phyloP scores from a whole-genome alignment of 2,888 invertebrate species.

The Hartigia nigra region DNA sequence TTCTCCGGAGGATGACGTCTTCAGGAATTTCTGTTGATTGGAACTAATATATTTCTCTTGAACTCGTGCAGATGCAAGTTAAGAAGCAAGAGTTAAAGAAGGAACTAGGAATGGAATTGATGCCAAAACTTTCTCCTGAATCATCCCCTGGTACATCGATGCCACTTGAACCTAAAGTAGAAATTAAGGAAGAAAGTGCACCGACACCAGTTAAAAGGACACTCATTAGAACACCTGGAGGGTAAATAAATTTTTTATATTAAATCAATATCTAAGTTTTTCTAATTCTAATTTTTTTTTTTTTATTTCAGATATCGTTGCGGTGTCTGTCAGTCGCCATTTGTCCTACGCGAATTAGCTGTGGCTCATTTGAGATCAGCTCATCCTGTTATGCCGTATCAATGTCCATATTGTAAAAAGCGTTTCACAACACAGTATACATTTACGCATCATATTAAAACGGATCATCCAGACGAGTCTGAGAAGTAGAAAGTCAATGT shows the following conservation, averaged over 20 bases:
- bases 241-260: slow-evolving; percentile 33
- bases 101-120: slow-evolving; percentile 38
- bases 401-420: slow-evolving; percentile 58
- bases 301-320: slow-evolving; percentile 51
- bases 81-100: slow-evolving; percentile 31
- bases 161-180: slow-evolving; percentile 45
- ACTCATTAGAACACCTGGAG: slow-evolving; percentile 50
- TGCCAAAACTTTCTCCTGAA: slow-evolving; percentile 47
- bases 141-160: slow-evolving; percentile 39
- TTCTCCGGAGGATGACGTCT: background rate
- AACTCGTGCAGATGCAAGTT: slow-evolving; percentile 25
- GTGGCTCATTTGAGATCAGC: slow-evolving; percentile 59
- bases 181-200: slow-evolving; percentile 43
- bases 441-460: slow-evolving; percentile 56
- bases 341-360: slow-evolving; percentile 54
- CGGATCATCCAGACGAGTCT: slow-evolving; percentile 54
- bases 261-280: background rate
- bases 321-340: slow-evolving; percentile 57
- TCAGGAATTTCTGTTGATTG: background rate
- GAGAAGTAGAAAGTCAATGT: slow-evolving; percentile 44
- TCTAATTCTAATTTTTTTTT: background rate
- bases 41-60: background rate
- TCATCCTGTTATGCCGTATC: slow-evolving; percentile 57
- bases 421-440: slow-evolving; percentile 55
- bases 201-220: slow-evolving; percentile 53